Conservation (phyloP, 2,797 vertebrate genomes). For the Astyanax mexicanus region DNA sequence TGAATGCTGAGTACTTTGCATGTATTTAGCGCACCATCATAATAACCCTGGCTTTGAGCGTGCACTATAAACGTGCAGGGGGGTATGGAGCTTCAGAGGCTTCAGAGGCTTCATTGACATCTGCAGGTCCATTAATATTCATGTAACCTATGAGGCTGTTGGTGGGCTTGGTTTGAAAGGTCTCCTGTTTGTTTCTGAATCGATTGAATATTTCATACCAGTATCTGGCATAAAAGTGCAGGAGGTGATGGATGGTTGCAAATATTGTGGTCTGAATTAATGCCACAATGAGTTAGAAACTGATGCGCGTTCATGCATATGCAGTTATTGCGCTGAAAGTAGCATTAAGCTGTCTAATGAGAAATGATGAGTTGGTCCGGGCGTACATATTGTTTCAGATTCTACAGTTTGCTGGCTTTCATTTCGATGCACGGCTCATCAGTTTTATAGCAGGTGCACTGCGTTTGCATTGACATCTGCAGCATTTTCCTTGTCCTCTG, state of each 20-base stretch:
- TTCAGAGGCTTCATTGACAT: conserved; percentile 20
- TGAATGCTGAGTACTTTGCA: background rate
- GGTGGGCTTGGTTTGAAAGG: conserved; percentile 33
- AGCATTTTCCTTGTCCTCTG: background rate
- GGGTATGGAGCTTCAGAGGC: background rate
- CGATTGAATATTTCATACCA: background rate
- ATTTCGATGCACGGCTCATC: conserved; percentile 11
- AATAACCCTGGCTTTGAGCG: background rate
- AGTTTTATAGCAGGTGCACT: background rate
- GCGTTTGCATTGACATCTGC: background rate
- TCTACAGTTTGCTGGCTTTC: background rate
- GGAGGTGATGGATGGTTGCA: conserved; percentile 27
- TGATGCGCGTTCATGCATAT: conserved; percentile 17
- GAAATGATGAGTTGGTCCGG: conserved; percentile 4
- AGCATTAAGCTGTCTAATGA: conserved; percentile 1
- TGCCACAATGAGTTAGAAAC: conserved; percentile 1
- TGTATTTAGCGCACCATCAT: background rate
- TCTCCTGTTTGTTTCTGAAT: conserved; percentile 32
- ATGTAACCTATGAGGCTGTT: conserved; percentile 34
- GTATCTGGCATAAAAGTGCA: conserved; percentile 9
- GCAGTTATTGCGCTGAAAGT: conserved; percentile 12
- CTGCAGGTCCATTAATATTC: conserved; percentile 43
- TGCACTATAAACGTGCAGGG: background rate
- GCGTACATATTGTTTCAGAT: background rate
- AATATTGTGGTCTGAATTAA: conserved; percentile 35